phyloP scores from a whole-genome alignment of 2,888 invertebrate genomes.

The Drosophila setosimentum region DNA sequence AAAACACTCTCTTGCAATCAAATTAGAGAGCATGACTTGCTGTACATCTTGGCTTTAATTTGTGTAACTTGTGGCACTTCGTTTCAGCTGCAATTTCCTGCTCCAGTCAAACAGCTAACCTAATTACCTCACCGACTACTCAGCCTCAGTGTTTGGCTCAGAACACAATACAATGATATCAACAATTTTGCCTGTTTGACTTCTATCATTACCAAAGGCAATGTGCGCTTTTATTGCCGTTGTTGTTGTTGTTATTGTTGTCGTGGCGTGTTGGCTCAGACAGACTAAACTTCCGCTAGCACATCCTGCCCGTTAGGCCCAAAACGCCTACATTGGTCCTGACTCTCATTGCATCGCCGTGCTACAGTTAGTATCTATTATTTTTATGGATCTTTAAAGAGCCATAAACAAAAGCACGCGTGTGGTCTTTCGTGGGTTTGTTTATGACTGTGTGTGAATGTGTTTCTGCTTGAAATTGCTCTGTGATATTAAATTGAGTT shows the following conservation, averaged over 20 bases:
- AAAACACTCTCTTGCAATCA: background rate
- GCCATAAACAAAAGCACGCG: conserved; percentile 58
- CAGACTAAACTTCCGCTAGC: conserved; percentile 69
- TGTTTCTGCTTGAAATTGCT: conserved; percentile 44
- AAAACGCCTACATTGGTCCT: conserved; percentile 43
- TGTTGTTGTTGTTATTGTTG: conserved; percentile 49
- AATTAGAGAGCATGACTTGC: background rate
- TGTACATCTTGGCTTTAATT: conserved; percentile 2
- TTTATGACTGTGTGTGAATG: background rate
- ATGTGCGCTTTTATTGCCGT: conserved; percentile 30
- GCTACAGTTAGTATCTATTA: conserved; percentile 60
- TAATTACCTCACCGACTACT: conserved; percentile 44
- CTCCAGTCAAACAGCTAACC: conserved; percentile 37
- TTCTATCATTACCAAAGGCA: conserved; percentile 42
- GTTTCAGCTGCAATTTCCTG: conserved; percentile 63
- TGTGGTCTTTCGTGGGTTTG: conserved; percentile 28
- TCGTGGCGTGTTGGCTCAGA: conserved; percentile 51
- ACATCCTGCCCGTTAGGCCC: conserved; percentile 62
- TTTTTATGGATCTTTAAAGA: conserved; percentile 76
- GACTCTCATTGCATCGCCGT: conserved; percentile 5
- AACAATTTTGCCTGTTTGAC: conserved; percentile 49
- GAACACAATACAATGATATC: conserved; percentile 31
- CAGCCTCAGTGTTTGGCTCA: background rate
- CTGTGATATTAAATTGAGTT: conserved; percentile 72
- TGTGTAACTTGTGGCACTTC: conserved; percentile 24